A percentile compares a stretch with the other conserved stretches of the same genome.
phyloP scores from a whole-genome alignment of 2,113 vertebrate species.

The Sturnus vulgaris region DNA sequence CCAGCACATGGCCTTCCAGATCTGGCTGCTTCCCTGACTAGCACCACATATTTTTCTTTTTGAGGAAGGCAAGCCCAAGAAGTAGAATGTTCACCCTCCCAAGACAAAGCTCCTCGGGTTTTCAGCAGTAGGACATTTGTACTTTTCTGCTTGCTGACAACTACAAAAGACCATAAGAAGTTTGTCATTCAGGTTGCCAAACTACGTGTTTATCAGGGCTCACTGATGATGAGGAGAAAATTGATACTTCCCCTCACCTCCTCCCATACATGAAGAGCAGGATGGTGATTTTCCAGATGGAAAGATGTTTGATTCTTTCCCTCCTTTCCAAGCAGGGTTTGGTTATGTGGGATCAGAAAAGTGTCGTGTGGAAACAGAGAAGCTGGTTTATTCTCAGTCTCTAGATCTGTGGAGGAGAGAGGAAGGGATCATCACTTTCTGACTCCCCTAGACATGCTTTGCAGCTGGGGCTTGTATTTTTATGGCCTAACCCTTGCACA shows the following conservation, averaged over 20 bases:
- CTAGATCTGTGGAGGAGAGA: not conserved
- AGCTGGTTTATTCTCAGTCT: not conserved
- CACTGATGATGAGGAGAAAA: not conserved
- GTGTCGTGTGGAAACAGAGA: not conserved
- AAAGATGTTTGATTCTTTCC: not conserved
- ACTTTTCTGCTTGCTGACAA: not conserved
- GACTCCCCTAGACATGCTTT: not conserved
- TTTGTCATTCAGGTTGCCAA: not conserved
- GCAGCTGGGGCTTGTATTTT: not conserved
- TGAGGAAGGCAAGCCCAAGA: not conserved
- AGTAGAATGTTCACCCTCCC: not conserved
- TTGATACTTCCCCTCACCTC: not conserved
- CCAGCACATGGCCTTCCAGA: slow-evolving; percentile 17
- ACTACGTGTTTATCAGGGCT: not conserved
- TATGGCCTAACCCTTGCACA: not conserved
- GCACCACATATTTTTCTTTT: slow-evolving; percentile 5
- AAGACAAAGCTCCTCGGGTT: not conserved
- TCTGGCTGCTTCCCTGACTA: not conserved
- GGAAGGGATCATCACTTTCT: not conserved
- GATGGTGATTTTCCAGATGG: not conserved
- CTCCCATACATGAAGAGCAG: not conserved
- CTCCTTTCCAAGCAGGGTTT: not conserved
- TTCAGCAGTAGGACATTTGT: not conserved
- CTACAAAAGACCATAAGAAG: not conserved
- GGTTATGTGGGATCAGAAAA: not conserved